A percentile compares a stretch with the other conserved stretches of the same genome.
These are phyloP conservation scores for Caenorhabditis sp. DNA, from an alignment of 2,888 invertebrate species.

Conservation along the genomic window DNA sequence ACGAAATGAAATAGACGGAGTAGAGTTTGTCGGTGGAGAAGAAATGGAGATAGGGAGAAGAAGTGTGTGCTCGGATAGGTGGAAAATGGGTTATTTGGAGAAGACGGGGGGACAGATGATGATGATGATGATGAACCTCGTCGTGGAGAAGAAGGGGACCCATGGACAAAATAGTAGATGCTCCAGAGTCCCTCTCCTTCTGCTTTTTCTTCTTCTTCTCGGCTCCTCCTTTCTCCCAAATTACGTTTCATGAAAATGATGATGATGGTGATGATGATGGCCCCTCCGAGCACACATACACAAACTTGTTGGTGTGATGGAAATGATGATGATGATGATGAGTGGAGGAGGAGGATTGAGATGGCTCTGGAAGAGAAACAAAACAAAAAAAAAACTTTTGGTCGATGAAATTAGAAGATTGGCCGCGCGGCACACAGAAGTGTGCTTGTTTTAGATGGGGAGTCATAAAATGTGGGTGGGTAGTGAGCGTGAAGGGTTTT, in stretches of 20 bases:
- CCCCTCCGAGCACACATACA: conserved; percentile 41
- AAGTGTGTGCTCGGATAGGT: conserved; percentile 55
- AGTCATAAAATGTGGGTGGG: conserved; percentile 46
- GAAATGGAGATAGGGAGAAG: conserved; percentile 28
- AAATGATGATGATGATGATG: conserved; percentile 38
- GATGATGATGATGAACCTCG: conserved; percentile 63
- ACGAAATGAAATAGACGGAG: conserved; percentile 51
- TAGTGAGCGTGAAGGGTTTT: conserved; percentile 23
- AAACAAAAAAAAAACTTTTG: conserved; percentile 36
- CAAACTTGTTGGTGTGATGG: conserved; percentile 37
- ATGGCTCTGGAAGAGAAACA: conserved; percentile 2
- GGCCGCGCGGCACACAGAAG: not conserved
- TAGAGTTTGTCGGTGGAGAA: conserved; percentile 34
- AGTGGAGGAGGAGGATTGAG: conserved; percentile 1
- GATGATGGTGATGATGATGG: conserved; percentile 43
- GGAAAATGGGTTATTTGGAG: conserved; percentile 61
- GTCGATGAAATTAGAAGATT: conserved; percentile 21
- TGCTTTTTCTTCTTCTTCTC: conserved; percentile 22
- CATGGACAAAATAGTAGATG: conserved; percentile 54
- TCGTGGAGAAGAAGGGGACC: conserved; percentile 38
- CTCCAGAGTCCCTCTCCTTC: conserved; percentile 35
- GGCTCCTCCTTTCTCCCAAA: conserved; percentile 38
- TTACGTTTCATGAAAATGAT: conserved; percentile 59
- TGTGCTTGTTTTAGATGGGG: conserved; percentile 17
- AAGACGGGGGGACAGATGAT: conserved; percentile 41